A percentile compares a stretch with the other conserved stretches of the same genome.
Conservation (phyloP, 1,140 invertebrate species). For the Saccostrea cuccullata region DNA sequence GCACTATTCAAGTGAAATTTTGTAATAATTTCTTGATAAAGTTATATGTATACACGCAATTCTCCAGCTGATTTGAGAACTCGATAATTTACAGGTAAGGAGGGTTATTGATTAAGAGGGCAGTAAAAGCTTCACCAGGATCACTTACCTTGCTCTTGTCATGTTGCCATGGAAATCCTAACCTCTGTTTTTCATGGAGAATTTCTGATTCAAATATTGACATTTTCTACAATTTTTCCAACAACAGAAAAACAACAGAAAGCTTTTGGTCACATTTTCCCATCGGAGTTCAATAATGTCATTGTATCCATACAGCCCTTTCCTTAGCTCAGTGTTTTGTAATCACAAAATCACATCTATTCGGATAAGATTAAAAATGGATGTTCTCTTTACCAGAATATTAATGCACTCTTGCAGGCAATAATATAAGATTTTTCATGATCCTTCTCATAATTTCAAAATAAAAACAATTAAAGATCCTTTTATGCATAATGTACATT, state of each 20-base stretch:
- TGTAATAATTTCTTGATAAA: too few species aligned
- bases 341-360: neutral
- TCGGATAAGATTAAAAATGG: neutral
- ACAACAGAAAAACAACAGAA: neutral
- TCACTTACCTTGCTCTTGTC: slow-evolving; percentile 37
- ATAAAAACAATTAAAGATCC: neutral
- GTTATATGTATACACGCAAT: neutral
- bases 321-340: neutral
- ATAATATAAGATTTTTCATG: neutral
- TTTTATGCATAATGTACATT: neutral
- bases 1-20: too few species aligned
- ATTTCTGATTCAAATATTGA: slow-evolving; percentile 13
- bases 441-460: neutral
- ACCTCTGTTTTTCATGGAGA: neutral
- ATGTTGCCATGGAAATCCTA: slow-evolving; percentile 43
- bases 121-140: neutral
- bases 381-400: neutral
- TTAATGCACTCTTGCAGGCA: neutral
- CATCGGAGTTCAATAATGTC: neutral
- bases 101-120: slow-evolving; percentile 21
- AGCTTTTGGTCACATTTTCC: neutral
- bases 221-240: neutral
- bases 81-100: neutral
- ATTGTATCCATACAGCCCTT: neutral
- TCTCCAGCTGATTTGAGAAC: neutral